Base-by-base conservation (phyloP, 2,113 vertebrate species). In the Micronycteris hirsuta region DNA sequence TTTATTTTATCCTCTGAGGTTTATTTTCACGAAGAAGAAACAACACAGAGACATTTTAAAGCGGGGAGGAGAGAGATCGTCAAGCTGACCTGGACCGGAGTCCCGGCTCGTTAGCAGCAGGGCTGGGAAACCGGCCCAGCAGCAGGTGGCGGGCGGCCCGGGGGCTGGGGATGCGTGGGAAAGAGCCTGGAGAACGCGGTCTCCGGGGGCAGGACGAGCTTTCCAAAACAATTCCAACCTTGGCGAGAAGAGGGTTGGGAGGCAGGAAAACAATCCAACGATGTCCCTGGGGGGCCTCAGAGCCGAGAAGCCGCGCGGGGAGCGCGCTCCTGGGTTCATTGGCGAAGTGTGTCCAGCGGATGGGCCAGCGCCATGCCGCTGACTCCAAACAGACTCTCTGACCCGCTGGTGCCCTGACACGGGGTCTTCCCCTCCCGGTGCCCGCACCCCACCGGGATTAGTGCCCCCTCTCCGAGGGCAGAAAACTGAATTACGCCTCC, bases 401-500 rank as follows among this genome's bases (percentile, higher is more conserved):
- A 91, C 90, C 93, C 65, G 28, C 2, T 22, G 16, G 52, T 61
- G 2, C 91, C 73, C 4, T 63, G 56, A 86, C 86, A 85, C 49
- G 17, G 58, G 54, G 12, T 67, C 67, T 33, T 12, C 91, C 63
- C 68, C 36, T 26, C 41, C 31, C 19, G 80, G 14, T 86, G 56
- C 26, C 87, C 36, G 16, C 45, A 26, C 56, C 86, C 36, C 20
- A 28, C 76, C 12, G 68, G 76, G 84, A 96, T 82, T 67, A 88
- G 47, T 19, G 22, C 93, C 91, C 47, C 43, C 33, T 67, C 83
- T 78, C 78, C 95, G 77, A 86, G 85, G 17, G 77, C 43, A 89
- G 77, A 92, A 91, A 96, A 93, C n/a, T 56, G 80, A 96, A 68
- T 96, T 87, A 95, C 17, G 36, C 12, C 73, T 94, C 86, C n/a